Evolutionary conservation across 1,140 invertebrate species (phyloP).

Genomic region (Drusus annulatus): DNA sequence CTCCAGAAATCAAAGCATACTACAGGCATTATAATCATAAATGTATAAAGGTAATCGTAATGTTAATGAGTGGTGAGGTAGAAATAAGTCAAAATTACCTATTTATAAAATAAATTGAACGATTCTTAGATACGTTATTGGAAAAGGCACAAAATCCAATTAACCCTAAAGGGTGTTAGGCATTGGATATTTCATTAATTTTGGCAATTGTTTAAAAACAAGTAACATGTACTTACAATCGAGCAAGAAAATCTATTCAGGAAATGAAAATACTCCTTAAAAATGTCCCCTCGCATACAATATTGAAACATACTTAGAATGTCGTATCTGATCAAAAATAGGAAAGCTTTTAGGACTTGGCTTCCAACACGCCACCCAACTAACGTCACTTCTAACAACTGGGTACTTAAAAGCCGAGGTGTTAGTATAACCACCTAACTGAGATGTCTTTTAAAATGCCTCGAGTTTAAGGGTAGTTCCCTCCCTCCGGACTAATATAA

Average conservation of each 20-base stretch:
- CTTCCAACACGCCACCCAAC: constrained; percentile 16
- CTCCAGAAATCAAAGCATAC: no score
- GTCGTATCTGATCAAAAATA: constrained; percentile 35
- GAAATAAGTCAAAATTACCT: no score
- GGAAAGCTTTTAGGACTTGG: constrained; percentile 33
- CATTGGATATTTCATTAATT: not conserved
- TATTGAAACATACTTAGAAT: constrained; percentile 39
- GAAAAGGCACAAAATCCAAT: no score
- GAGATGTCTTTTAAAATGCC: constrained; percentile 3
- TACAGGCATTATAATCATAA: no score
- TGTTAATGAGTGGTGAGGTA: no score
- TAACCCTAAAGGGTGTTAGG: no score
- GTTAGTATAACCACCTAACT: not conserved
- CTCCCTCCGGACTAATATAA: not conserved
- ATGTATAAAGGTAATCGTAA: no score
- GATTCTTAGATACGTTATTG: no score
- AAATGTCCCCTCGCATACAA: constrained; percentile 15
- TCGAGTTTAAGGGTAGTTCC: not conserved
- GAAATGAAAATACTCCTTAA: constrained; percentile 30
- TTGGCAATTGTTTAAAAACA: not conserved
- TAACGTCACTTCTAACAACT: no score
- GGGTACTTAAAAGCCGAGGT: no score
- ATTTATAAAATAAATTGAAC: no score
- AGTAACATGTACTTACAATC: not conserved
- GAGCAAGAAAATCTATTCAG: constrained; percentile 1